phyloP scores from a whole-genome alignment of 1,140 invertebrate species.

The Anadara kagoshimensis region DNA sequence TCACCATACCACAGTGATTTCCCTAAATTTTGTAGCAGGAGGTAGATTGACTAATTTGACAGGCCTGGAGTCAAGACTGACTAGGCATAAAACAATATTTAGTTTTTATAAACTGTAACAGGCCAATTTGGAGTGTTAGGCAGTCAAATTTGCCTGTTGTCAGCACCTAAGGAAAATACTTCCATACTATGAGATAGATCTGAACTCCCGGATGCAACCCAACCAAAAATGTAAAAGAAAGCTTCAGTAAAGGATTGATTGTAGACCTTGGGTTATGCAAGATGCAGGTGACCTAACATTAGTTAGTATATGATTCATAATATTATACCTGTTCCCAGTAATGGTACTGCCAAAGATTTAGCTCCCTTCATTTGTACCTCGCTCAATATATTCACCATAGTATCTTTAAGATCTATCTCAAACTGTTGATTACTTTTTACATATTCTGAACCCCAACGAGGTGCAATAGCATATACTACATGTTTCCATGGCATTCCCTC shows the following conservation, averaged over 20 bases:
- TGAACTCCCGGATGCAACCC: neutral
- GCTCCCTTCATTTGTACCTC: neutral
- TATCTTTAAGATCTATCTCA: slow-evolving; percentile 1
- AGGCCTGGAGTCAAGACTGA: too few species aligned
- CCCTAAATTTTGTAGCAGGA: too few species aligned
- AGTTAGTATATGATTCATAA: neutral
- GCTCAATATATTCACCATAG: slow-evolving; percentile 17
- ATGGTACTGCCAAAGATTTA: slow-evolving; percentile 25
- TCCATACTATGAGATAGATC: too few species aligned
- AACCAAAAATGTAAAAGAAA: neutral
- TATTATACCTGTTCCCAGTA: slow-evolving; percentile 36
- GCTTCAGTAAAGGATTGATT: neutral
- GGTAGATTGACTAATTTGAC: neutral
- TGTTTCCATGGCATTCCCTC: slow-evolving; percentile 4
- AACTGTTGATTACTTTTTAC: neutral
- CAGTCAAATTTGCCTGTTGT: too few species aligned
- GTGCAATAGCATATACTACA: slow-evolving; percentile 14
- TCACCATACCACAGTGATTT: too few species aligned
- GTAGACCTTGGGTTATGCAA: slow-evolving; percentile 6
- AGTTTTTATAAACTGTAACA: too few species aligned
- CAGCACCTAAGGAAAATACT: too few species aligned
- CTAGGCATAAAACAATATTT: too few species aligned
- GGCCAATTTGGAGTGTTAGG: too few species aligned
- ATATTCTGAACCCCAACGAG: slow-evolving; percentile 1
- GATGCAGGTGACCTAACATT: neutral